These are phyloP conservation scores for Drosophila flavopinicola DNA, from an alignment of 2,888 invertebrate genomes.

Conservation along the genomic window DNA sequence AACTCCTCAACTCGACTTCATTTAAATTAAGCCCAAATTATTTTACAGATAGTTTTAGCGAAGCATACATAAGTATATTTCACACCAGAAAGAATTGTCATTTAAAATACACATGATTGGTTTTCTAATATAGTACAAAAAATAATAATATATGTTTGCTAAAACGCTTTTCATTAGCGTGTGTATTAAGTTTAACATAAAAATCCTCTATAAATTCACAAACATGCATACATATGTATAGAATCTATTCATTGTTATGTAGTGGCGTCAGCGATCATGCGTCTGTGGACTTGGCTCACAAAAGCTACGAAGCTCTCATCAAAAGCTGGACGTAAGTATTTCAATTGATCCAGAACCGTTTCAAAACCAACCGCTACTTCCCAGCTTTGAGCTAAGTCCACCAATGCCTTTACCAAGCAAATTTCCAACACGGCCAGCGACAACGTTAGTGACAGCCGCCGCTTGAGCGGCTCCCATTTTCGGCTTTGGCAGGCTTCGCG, in stretches of 20 bases:
- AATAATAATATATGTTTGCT: constrained; percentile 1
- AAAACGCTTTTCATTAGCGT: not conserved
- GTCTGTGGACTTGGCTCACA: constrained; percentile 46
- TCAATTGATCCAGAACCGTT: constrained; percentile 4
- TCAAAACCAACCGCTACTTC: constrained; percentile 95
- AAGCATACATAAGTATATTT: not conserved
- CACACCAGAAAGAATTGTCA: constrained; percentile 7
- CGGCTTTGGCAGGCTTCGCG: constrained; percentile 77
- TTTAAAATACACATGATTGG: constrained; percentile 13
- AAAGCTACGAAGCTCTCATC: constrained; percentile 41
- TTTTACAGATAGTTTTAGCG: constrained; percentile 1
- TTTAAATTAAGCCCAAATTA: constrained; percentile 13
- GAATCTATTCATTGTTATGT: constrained; percentile 4
- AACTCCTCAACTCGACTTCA: constrained; percentile 1
- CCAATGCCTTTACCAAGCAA: constrained; percentile 96
- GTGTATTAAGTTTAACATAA: not conserved
- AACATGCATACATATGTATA: not conserved
- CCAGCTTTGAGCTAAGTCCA: constrained; percentile 94
- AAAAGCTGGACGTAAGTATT: constrained; percentile 25
- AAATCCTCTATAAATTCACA: not conserved
- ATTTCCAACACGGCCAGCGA: constrained; percentile 94
- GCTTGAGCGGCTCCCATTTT: constrained; percentile 82
- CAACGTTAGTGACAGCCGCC: constrained; percentile 82
- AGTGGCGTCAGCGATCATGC: constrained; percentile 16
- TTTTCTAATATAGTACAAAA: constrained; percentile 9